These are phyloP conservation scores for Lethenteron reissneri DNA, from an alignment of 2,113 vertebrate genomes.

Conservation along the genomic window DNA sequence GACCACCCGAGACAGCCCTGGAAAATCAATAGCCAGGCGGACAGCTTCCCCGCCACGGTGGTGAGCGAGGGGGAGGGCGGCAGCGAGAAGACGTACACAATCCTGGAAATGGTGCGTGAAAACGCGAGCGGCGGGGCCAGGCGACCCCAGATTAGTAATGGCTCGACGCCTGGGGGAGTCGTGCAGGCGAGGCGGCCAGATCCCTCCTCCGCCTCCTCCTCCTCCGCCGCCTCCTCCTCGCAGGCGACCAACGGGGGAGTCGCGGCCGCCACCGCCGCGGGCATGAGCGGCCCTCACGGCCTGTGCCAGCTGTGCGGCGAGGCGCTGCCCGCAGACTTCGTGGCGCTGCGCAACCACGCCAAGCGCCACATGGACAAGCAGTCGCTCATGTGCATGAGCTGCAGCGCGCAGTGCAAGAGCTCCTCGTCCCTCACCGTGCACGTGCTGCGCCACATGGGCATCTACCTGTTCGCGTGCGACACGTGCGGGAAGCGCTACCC, in stretches of 20 bases:
- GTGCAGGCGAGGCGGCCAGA: not conserved
- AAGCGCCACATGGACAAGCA: slow-evolving; percentile 6
- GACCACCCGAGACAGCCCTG: not conserved
- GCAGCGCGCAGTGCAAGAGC: slow-evolving; percentile 4
- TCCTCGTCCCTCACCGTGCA: slow-evolving; percentile 3
- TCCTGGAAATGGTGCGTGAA: slow-evolving; percentile 5
- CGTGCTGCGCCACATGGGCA: slow-evolving; percentile 4
- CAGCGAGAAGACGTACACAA: slow-evolving; percentile 1
- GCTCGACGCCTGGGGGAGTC: not conserved
- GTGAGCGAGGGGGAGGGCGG: slow-evolving; percentile 4
- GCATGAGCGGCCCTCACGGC: slow-evolving; percentile 2
- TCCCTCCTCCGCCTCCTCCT: too few species aligned
- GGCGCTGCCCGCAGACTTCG: slow-evolving; percentile 3
- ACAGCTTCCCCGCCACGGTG: slow-evolving; percentile 2
- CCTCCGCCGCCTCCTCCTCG: not conserved
- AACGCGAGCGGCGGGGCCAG: not conserved
- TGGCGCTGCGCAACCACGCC: slow-evolving; percentile 3
- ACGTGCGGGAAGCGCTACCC: slow-evolving; percentile 2
- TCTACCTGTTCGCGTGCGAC: slow-evolving; percentile 6
- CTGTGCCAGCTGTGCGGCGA: slow-evolving; percentile 6
- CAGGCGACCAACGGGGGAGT: slow-evolving; percentile 6
- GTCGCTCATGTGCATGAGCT: not conserved
- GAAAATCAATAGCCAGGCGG: slow-evolving; percentile 2
- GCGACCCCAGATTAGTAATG: not conserved
- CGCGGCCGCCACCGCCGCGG: not conserved